Evolutionary conservation across 2,797 vertebrate species (phyloP), one percentile per base, ranked within the genome.

Genomic region (Lepilemur ruficaudatus): DNA sequence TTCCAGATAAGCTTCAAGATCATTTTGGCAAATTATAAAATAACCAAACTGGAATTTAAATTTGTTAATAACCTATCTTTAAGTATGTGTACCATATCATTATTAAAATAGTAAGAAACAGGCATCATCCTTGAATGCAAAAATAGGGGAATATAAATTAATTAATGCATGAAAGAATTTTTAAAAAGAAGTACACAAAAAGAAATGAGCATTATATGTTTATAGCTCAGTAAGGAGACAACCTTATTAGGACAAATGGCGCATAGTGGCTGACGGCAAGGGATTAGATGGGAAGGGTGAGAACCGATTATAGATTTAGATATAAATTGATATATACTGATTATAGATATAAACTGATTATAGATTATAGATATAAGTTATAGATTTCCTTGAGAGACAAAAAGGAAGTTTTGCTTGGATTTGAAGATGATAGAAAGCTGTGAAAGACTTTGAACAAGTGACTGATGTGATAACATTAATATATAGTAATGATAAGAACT

Each of bases 1-100:
- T 57, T 87, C 3, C 3, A 69, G 52, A 41, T 84, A 89, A 78
- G 5, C 14, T 59, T 93, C 32, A 57, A 80, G 10, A 79, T 88
- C 30, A 81, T 79, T 79, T 89, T 84, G n/a, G 18, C 1, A 83
- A 79, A 85, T 91, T 91, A 73, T 84, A 69, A 89, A 90, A 46
- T 80, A 69, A 73, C 2, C 11, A 87, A 46, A 23, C 43, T 92
- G 7, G 1, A 11, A 67, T 80, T 89, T 93, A 84, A 75, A 73
- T 76, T 59, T 78, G 28, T 59, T 59, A 10, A 28, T 38, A 96
- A 83, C 38, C 46, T 43, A 55, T 46, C 61, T 63, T 43, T 89
- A 82, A 76, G 5, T 72, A 25, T 50, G 6, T 43, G 2, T 5
- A 46, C 7, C 25, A 11, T 75, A 35, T 63, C 1, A 32, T 35